Conservation (phyloP, 1,140 invertebrate species). For the Chrysopa pallens region DNA sequence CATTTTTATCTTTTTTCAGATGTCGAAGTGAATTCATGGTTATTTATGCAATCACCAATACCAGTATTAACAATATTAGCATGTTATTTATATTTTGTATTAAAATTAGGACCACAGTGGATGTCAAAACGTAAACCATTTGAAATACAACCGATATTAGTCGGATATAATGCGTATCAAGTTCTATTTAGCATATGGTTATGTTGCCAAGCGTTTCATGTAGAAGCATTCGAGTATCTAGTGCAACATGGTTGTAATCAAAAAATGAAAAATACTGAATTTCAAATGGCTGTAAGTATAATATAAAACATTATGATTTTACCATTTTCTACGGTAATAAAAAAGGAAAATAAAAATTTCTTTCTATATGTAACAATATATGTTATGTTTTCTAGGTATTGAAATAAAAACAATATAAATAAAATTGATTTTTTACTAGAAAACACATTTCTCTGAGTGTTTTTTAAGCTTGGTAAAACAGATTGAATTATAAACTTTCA, state of each 20-base stretch:
- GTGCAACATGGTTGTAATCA: neutral
- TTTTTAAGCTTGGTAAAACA: no score
- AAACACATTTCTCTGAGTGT: no score
- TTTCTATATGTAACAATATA: no score
- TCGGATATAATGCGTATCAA: slow-evolving; percentile 51
- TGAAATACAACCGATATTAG: slow-evolving; percentile 38
- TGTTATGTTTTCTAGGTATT: no score
- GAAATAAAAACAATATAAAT: no score
- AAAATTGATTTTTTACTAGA: no score
- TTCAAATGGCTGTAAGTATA: neutral
- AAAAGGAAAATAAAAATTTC: no score
- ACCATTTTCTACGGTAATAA: no score
- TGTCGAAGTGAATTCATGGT: slow-evolving; percentile 40
- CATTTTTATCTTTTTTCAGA: slow-evolving; percentile 8
- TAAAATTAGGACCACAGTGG: slow-evolving; percentile 46
- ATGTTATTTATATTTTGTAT: slow-evolving; percentile 43
- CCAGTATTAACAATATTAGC: slow-evolving; percentile 42
- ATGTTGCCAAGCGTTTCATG: slow-evolving; percentile 13
- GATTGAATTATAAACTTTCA: no score
- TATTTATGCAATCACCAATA: slow-evolving; percentile 47
- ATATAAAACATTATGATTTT: no score
- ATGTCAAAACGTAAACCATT: slow-evolving; percentile 49
- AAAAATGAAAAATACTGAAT: neutral
- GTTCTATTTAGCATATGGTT: slow-evolving; percentile 31
- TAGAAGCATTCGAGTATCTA: slow-evolving; percentile 7